A percentile compares a stretch with the other conserved stretches of the same genome.
Evolutionary conservation across 1,140 invertebrate species (phyloP).

Genomic region (Aphidius gifuensis): DNA sequence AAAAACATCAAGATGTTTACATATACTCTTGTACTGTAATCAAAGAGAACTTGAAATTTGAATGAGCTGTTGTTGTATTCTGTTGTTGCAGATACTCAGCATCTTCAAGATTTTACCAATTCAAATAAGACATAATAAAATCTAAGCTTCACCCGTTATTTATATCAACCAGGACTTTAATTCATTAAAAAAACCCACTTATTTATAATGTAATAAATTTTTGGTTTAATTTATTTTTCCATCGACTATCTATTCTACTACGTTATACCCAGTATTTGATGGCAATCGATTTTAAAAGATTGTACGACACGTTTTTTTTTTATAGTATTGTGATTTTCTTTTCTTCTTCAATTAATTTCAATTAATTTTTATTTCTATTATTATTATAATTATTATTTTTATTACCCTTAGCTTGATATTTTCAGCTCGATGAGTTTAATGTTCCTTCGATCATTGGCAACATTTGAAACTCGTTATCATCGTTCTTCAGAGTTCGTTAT

Average conservation of each 20-base stretch:
- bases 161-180: conserved; percentile 14
- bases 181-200: background rate
- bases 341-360: conserved; percentile 8
- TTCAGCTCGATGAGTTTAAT: background rate
- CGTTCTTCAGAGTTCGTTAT: background rate
- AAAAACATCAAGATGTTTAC: no score
- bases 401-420: background rate
- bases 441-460: conserved; percentile 2
- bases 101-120: no score
- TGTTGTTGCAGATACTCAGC: no score
- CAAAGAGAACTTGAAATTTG: no score
- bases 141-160: no score
- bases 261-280: background rate
- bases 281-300: conserved; percentile 22
- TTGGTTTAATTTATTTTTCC: no score
- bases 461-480: background rate
- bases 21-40: no score
- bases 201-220: background rate
- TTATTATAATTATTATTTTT: background rate
- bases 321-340: background rate
- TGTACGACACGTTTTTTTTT: conserved; percentile 26
- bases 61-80: no score
- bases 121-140: no score
- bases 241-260: background rate
- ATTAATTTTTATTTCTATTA: background rate